phyloP scores from a whole-genome alignment of 92 coral and sea anemone species.

The Diadumene lineata region DNA sequence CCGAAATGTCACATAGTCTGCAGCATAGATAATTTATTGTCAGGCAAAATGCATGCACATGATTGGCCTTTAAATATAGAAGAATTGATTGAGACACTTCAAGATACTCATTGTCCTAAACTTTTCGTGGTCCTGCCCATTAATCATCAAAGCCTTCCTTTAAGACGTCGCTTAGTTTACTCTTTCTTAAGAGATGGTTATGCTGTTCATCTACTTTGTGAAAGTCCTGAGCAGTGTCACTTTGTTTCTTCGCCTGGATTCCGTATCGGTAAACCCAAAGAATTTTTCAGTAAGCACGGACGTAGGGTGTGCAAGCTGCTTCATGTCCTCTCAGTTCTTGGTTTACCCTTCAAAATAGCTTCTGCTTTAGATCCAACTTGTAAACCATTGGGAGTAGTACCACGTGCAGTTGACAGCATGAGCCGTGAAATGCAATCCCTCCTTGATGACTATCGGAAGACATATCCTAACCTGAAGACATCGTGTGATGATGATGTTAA shows the following conservation, averaged over 20 bases:
- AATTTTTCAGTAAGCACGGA: conserved; percentile 39
- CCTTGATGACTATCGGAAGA: conserved; percentile 17
- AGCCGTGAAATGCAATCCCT: conserved; percentile 10
- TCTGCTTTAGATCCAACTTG: conserved; percentile 25
- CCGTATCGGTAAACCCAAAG: conserved; percentile 44
- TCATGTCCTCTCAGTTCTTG: conserved; percentile 6
- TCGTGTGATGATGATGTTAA: too few species aligned
- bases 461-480: too few species aligned
- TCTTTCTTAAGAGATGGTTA: conserved; percentile 38
- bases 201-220: conserved; percentile 46
- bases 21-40: too few species aligned
- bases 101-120: too few species aligned
- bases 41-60: too few species aligned
- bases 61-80: too few species aligned
- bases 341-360: conserved; percentile 3
- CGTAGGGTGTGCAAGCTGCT: conserved; percentile 25
- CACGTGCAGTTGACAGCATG: neutral
- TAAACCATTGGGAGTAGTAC: conserved; percentile 9
- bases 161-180: too few species aligned
- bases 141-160: too few species aligned
- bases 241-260: conserved; percentile 41
- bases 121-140: too few species aligned
- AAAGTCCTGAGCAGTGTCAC: conserved; percentile 41
- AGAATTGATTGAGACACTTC: too few species aligned
- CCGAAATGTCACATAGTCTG: too few species aligned